Evolutionary conservation across 2,113 vertebrate species (phyloP).

Genomic region (Astur gentilis): DNA sequence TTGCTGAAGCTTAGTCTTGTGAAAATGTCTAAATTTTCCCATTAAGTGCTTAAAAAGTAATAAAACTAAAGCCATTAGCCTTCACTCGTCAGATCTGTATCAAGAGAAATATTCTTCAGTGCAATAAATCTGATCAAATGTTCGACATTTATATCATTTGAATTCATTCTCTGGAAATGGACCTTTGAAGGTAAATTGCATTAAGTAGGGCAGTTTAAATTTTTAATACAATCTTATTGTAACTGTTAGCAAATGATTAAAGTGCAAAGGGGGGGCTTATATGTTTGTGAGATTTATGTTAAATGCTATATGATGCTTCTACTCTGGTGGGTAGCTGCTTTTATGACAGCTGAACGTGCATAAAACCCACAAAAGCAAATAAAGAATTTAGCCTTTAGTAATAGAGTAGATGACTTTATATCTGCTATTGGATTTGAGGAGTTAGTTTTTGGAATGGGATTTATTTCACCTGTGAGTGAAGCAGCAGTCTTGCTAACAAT

Average conservation of each 20-base stretch:
- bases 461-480: neutral
- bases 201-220: constrained; percentile 88
- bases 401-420: neutral
- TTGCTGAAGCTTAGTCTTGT: constrained; percentile 52
- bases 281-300: constrained; percentile 64
- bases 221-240: constrained; percentile 91
- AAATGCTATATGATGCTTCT: constrained; percentile 18
- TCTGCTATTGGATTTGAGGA: neutral
- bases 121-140: constrained; percentile 85
- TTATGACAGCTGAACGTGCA: neutral
- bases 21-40: constrained; percentile 76
- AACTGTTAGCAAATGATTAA: constrained; percentile 88
- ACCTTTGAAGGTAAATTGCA: constrained; percentile 87
- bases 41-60: constrained; percentile 81
- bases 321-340: neutral
- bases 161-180: constrained; percentile 83
- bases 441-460: neutral
- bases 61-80: constrained; percentile 76
- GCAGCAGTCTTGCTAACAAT: neutral
- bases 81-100: constrained; percentile 65
- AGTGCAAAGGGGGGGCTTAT: constrained; percentile 62
- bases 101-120: constrained; percentile 65
- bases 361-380: neutral
- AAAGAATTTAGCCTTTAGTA: neutral
- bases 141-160: constrained; percentile 77